Evolutionary conservation across 2,113 vertebrate genomes (phyloP), one percentile per base, ranked within the genome.

Genomic region (Chitala chitala): DNA sequence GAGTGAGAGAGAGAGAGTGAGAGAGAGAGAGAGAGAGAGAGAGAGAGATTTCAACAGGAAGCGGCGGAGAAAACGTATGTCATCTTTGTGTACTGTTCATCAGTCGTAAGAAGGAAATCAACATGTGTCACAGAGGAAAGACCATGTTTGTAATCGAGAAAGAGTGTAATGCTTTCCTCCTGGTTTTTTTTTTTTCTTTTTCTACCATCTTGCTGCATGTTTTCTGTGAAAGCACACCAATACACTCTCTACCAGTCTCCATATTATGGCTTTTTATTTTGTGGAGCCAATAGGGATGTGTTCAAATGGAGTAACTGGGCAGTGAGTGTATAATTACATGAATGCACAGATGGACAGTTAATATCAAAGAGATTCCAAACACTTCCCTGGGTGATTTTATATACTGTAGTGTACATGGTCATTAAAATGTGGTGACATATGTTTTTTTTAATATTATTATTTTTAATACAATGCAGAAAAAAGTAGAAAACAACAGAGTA

Each of bases 391-490:
- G 40, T 66, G 59, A 63, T 36, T 63, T 63, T 33, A 63, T 33
- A 38, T 33, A 63, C 59, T 63, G 40, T 66, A 42, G n/a, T 66
- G 38, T 66, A 40, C 38, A 66, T 66, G 40, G 44, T 66, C 40
- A 44, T 66, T 66, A 66, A 66, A 46, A 44, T 66, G 59, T 63
- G 64, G 36, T n/a, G 64, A 66, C 1, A 36, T 63, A 22, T 66
- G 64, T 1, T 46, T 66, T 44, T 22, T 24, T 44, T 40, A 7
- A 36, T 7, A 31, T 59, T 59, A 15, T 31, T 33, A 31, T 63
- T 63, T 63, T 38, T 33, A 38, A 44, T 24, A 66, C 38, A 66
- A 9, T 36, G 33, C 59, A n/a, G 33, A 8, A 63, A 38, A 33
- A 63, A 33, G 15, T 20, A 38, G 33, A 8, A 29, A 8, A 63